Conservation (phyloP, 2,888 invertebrate genomes). For the Steinernema carpocapsae region DNA sequence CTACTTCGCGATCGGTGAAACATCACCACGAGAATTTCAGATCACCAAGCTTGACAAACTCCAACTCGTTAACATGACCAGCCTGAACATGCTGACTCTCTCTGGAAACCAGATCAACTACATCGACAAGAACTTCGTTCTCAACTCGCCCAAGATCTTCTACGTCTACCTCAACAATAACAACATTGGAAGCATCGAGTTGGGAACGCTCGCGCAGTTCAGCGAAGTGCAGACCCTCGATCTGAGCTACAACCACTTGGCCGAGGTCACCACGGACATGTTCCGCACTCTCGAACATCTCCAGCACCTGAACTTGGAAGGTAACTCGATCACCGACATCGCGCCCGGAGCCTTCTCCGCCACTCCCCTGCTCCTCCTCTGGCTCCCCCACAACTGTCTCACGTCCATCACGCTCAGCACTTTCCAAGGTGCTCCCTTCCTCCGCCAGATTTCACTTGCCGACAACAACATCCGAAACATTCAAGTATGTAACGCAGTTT, state of each 20-base stretch:
- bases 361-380: conserved; percentile 67
- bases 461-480: conserved; percentile 68
- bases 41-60: conserved; percentile 58
- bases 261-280: conserved; percentile 56
- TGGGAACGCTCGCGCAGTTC: conserved; percentile 78
- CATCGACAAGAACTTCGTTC: conserved; percentile 64
- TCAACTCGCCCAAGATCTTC: conserved; percentile 59
- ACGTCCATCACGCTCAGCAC: conserved; percentile 57
- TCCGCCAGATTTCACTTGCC: conserved; percentile 68
- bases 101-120: conserved; percentile 66
- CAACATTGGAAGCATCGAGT: conserved; percentile 71
- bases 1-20: neutral
- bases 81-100: conserved; percentile 64
- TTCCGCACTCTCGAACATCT: conserved; percentile 66
- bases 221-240: conserved; percentile 64
- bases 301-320: conserved; percentile 68
- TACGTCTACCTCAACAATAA: conserved; percentile 69
- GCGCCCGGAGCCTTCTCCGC: conserved; percentile 67
- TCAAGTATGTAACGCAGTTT: conserved; percentile 47
- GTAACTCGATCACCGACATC: conserved; percentile 63
- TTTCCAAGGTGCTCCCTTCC: conserved; percentile 68
- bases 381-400: conserved; percentile 68
- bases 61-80: conserved; percentile 55
- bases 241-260: conserved; percentile 67
- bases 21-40: conserved; percentile 41